Evolutionary conservation across 2,888 invertebrate genomes (phyloP).

Genomic region (Coremacera marginata): DNA sequence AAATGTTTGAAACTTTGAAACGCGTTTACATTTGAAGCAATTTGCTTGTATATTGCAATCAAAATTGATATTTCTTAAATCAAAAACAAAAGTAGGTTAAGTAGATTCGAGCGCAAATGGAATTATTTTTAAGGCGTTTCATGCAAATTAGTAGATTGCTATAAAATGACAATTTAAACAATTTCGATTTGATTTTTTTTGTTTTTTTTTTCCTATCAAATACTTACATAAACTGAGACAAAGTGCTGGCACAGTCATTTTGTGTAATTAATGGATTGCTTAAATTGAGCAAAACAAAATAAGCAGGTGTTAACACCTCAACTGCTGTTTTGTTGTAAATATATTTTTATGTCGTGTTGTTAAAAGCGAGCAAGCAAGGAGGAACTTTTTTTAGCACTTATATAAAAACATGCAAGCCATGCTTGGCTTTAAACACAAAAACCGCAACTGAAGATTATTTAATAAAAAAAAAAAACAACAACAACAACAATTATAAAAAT

Average conservation of each 20-base stretch:
- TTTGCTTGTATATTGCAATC: too few relatives aligned
- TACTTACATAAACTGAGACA: conserved; percentile 56
- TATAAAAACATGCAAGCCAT: not conserved
- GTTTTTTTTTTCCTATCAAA: conserved; percentile 17
- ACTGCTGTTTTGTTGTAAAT: not conserved
- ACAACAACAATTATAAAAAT: conserved; percentile 32
- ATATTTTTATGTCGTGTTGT: not conserved
- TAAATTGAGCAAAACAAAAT: conserved; percentile 42
- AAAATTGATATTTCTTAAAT: too few relatives aligned
- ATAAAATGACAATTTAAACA: not conserved
- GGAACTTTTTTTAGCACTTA: not conserved
- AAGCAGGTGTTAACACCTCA: not conserved
- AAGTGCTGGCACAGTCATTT: conserved; percentile 54
- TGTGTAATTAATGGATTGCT: conserved; percentile 19
- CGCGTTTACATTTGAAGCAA: too few relatives aligned
- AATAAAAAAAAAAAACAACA: conserved; percentile 24
- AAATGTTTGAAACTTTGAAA: too few relatives aligned
- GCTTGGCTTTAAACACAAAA: not conserved
- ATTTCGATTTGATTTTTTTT: not conserved
- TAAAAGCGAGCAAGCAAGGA: not conserved
- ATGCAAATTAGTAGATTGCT: conserved; percentile 5
- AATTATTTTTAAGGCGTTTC: not conserved
- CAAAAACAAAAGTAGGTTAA: too few relatives aligned
- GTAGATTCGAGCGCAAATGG: too few relatives aligned
- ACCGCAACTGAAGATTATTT: conserved; percentile 10